Conservation (phyloP, 2,113 vertebrate genomes). For the Callionymus lyra region DNA sequence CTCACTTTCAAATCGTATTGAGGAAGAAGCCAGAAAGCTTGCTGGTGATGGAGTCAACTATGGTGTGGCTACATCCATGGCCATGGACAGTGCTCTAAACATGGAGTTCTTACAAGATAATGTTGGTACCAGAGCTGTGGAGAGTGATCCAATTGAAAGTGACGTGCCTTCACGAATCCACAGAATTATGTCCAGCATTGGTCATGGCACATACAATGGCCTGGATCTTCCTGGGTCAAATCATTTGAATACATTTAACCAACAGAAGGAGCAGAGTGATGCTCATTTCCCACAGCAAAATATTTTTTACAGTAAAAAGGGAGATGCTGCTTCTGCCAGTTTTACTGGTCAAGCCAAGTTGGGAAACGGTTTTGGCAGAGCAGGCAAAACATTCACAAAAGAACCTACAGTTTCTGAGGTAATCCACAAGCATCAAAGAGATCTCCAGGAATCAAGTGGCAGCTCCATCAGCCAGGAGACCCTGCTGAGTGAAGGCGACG, state of each 20-base stretch:
- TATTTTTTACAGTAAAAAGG: too few relatives aligned
- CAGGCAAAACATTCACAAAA: constrained; percentile 9
- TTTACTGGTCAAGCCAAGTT: constrained; percentile 41
- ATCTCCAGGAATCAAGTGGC: constrained; percentile 64
- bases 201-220: constrained; percentile 68
- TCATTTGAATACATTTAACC: constrained; percentile 72
- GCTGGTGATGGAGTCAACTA: constrained; percentile 74
- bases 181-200: constrained; percentile 64
- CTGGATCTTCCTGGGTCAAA: constrained; percentile 71
- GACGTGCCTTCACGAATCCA: constrained; percentile 68
- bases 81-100: constrained; percentile 28
- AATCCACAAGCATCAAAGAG: constrained; percentile 7
- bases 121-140: constrained; percentile 57
- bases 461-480: constrained; percentile 88
- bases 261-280: constrained; percentile 62
- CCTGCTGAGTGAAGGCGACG: constrained; percentile 73
- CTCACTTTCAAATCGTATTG: constrained; percentile 86
- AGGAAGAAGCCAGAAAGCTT: constrained; percentile 83
- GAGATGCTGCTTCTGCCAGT: constrained; percentile 18
- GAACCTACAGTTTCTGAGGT: background rate
- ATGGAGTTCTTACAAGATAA: constrained; percentile 28
- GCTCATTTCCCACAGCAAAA: constrained; percentile 28
- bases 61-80: constrained; percentile 56
- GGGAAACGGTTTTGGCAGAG: constrained; percentile 18
- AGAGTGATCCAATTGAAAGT: constrained; percentile 41